A percentile compares a stretch with the other conserved stretches of the same genome.
phyloP scores from a whole-genome alignment of 2,797 vertebrate genomes.

The Phoebastria nigripes region DNA sequence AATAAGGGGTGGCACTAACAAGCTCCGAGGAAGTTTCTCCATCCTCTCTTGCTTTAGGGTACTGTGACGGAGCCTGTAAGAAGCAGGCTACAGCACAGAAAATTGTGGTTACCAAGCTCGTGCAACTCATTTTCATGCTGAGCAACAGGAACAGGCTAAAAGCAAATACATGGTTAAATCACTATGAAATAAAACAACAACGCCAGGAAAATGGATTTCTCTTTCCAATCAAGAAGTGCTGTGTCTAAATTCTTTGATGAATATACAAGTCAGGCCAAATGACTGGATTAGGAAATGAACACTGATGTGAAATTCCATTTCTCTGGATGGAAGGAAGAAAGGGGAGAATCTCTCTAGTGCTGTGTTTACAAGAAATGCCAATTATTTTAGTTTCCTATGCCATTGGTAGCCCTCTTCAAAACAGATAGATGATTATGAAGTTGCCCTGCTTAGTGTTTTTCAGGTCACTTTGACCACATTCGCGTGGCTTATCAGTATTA shows the following conservation, averaged over 20 bases:
- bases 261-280: not conserved
- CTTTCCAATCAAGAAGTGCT: not conserved
- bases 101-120: not conserved
- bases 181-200: not conserved
- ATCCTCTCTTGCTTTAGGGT: not conserved
- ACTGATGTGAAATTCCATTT: not conserved
- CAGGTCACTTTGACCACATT: not conserved
- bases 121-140: not conserved
- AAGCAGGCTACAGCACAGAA: not conserved
- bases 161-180: not conserved
- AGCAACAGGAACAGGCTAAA: not conserved
- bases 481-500: not conserved
- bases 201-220: not conserved
- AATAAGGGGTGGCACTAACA: not conserved
- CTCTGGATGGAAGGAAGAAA: not conserved
- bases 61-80: not conserved
- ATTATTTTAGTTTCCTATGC: conserved; percentile 7
- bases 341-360: not conserved
- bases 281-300: not conserved
- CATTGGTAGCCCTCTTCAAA: conserved; percentile 8
- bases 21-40: not conserved
- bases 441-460: not conserved
- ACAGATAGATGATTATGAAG: not conserved
- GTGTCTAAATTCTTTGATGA: not conserved
- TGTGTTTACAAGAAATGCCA: not conserved